Conservation (phyloP, 2,797 vertebrate species). For the Ctenochaetus hawaiiensis region DNA sequence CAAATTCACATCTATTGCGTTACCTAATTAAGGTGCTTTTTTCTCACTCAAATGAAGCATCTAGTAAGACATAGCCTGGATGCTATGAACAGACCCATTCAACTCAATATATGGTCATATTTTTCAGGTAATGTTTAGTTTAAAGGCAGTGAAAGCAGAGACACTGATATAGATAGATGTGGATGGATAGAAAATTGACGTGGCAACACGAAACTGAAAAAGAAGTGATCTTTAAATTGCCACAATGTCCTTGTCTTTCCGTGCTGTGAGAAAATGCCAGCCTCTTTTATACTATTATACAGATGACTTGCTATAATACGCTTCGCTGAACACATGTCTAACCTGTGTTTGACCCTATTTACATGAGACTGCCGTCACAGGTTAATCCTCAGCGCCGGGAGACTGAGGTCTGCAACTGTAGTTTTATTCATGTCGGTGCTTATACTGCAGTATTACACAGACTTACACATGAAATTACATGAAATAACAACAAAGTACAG, state of each 20-base stretch:
- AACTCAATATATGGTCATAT: background rate
- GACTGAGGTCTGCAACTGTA: background rate
- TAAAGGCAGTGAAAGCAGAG: background rate
- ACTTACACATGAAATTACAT: background rate
- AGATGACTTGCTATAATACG: background rate
- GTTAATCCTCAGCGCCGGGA: background rate
- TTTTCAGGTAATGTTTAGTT: background rate
- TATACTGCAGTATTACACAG: background rate
- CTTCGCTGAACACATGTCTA: background rate
- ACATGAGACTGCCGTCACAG: background rate
- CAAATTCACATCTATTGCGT: background rate
- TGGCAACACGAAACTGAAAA: background rate
- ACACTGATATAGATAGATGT: background rate
- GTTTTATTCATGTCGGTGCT: background rate
- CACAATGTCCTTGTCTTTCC: background rate
- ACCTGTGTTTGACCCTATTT: constrained; percentile 2
- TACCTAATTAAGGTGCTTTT: background rate
- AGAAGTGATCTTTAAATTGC: background rate
- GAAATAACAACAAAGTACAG: background rate
- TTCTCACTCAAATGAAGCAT: background rate
- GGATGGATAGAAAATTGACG: background rate
- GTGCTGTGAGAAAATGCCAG: background rate
- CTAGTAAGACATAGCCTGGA: background rate
- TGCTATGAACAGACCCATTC: background rate
- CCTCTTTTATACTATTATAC: background rate